Evolutionary conservation across 2,888 invertebrate genomes (phyloP), one percentile per base, ranked within the genome.

Genomic region (Amorpha juglandis): DNA sequence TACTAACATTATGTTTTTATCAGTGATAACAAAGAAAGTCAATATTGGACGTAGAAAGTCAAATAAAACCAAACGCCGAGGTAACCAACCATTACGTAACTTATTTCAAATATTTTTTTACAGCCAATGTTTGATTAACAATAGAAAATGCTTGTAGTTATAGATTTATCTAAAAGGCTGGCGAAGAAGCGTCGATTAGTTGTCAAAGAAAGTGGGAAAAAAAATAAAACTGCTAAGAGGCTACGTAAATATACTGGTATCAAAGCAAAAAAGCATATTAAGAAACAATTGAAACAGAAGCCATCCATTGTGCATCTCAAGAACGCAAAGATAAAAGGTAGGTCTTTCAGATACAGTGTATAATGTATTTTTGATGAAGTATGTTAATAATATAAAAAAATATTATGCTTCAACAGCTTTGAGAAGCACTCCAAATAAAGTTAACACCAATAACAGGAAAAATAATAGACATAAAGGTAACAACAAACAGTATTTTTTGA

Each of bases 171-270:
- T 47, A 77, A 81, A 33, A 77, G 78, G 58, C 69, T 82, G 67
- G 63, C 68, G 14, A 81, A 78, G 68, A 81, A 84, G 21, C 74
- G 83, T 63, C 76, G 76, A 51, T 70, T 85, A 66, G 68, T 83
- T 9, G 68, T 85, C 51, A 79, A 82, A 16, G 63, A 65, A 50
- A 67, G 64, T 11, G 64, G 70, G 52, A n/a, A 58, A 11, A 38
- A 72, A 68, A 65, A 70, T 14, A 63, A n/a, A 67, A 67, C n/a
- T 19, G n/a, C 58, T 45, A 35, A 64, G 47, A 62, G 62, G 50
- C 14, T 3, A 51, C 52, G 48, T n/a, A 66, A 48, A 33, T 19
- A 45, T 7, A 52, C 50, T 63, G 38, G 38, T 62, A 52, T 38
- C 11, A 51, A 51, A 62, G n/a, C 62, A 16, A 68, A 64, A 14